Conservation (phyloP, 1,140 invertebrate genomes). For the Aphaenogaster ashmeadi region DNA sequence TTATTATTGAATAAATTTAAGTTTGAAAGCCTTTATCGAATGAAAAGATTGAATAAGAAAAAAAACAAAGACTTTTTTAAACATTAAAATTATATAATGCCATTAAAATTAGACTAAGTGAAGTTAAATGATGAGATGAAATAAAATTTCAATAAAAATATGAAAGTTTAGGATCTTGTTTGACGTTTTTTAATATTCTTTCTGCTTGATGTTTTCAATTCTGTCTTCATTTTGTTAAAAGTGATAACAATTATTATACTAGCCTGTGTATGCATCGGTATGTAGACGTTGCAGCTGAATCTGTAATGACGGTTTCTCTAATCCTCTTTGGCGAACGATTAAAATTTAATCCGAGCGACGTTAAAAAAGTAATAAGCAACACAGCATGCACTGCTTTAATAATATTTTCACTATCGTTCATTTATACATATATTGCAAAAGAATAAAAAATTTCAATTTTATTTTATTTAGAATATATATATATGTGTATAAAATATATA, state of each 20-base stretch:
- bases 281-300: slow-evolving; percentile 24
- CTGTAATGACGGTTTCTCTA: slow-evolving; percentile 22
- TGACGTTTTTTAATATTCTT: not conserved
- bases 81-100: not conserved
- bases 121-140: not conserved
- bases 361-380: slow-evolving; percentile 51
- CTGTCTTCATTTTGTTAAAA: not conserved
- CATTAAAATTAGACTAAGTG: not conserved
- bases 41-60: not conserved
- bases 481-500: not conserved
- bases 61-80: not conserved
- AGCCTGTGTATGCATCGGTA: not conserved
- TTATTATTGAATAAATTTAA: slow-evolving; percentile 4
- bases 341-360: slow-evolving; percentile 46
- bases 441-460: no score
- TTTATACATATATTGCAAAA: not conserved
- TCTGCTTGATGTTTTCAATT: not conserved
- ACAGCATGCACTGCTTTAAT: slow-evolving; percentile 13
- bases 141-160: not conserved
- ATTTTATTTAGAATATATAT: not conserved
- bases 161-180: slow-evolving; percentile 23
- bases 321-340: slow-evolving; percentile 51
- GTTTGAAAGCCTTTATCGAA: not conserved
- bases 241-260: not conserved
- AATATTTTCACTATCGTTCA: not conserved